Evolutionary conservation across 2,797 vertebrate species (phyloP).

Genomic region (Cheirogaleus major): DNA sequence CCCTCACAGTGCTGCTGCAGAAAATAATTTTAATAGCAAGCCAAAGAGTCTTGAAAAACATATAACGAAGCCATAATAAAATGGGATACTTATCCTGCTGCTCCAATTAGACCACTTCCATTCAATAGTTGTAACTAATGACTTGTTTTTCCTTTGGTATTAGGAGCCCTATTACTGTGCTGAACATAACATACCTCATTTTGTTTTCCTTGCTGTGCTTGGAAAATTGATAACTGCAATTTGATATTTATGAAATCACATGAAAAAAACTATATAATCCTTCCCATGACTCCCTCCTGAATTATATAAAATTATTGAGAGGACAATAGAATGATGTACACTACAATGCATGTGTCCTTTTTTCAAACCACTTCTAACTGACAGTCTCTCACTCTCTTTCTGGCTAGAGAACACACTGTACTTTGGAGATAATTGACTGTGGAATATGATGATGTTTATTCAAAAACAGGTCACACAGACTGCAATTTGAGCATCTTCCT

Average conservation of each 20-base stretch:
- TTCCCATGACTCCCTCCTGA: slow-evolving; percentile 57
- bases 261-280: slow-evolving; percentile 78
- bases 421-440: slow-evolving; percentile 88
- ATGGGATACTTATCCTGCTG: slow-evolving; percentile 81
- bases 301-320: slow-evolving; percentile 83
- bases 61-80: slow-evolving; percentile 82
- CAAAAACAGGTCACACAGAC: slow-evolving; percentile 87
- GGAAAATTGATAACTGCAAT: slow-evolving; percentile 80
- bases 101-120: slow-evolving; percentile 83
- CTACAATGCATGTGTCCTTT: slow-evolving; percentile 82
- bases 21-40: slow-evolving; percentile 83
- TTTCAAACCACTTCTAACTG: slow-evolving; percentile 83
- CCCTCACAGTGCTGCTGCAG: slow-evolving; percentile 68
- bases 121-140: slow-evolving; percentile 82
- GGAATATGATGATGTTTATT: slow-evolving; percentile 88
- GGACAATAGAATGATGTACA: slow-evolving; percentile 85
- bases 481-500: slow-evolving; percentile 80
- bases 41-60: slow-evolving; percentile 79
- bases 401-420: slow-evolving; percentile 87
- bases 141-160: slow-evolving; percentile 85
- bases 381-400: slow-evolving; percentile 80
- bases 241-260: slow-evolving; percentile 84
- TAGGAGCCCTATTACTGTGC: slow-evolving; percentile 81
- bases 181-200: slow-evolving; percentile 78
- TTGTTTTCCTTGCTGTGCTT: slow-evolving; percentile 81